Base-by-base conservation (phyloP, 2,888 invertebrate genomes). In the Mimumesa dahlbomi region DNA sequence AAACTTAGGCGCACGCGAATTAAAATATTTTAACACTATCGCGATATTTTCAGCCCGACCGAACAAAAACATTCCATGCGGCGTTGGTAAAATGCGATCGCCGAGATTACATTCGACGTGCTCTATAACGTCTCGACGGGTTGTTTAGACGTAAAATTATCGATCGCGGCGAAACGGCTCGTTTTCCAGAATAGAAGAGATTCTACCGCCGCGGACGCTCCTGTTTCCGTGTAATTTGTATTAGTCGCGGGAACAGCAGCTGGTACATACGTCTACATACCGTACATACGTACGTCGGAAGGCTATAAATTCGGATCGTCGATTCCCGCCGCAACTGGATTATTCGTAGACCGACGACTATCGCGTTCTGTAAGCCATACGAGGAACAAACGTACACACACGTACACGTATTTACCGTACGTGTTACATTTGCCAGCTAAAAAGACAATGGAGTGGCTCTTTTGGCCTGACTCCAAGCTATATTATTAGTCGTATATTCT, bases 401-500 rank as follows among this genome's bases (percentile, higher is more conserved):
- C 25, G 3, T 25, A 25, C 25, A 3, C 25, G 3, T 25, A 7
- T 7, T 3, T 25, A n/a, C 25, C 25, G 3, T 25, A 7, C 25
- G 25, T 25, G n/a, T 25, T 5, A 25, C 25, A 25, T 25, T 25
- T 25, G 25, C 42, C 38, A 21, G 50, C 53, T 45, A 58, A 71
- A 71, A 63, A 52, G 73, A 71, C 73, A 73, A 73, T 73, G 46
- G 31, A 16, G 57, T 48, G 42, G 7, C 13, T 2, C 29, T 4
- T 19, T 29, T 71, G 71, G 71, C 73, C 0, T 9, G 3, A 5
- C 2, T 66, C 66, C 63, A 66, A 49, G 16, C 13, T 40, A 52
- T 71, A 71, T 73, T 71, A 71, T 73, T 59, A 63, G 62, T 57
- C 62, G 56, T 66, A 61, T 56, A 71, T 71, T 31, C 45, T 19